Evolutionary conservation across 1,140 invertebrate genomes (phyloP).

Genomic region (Eufriesea mexicana): DNA sequence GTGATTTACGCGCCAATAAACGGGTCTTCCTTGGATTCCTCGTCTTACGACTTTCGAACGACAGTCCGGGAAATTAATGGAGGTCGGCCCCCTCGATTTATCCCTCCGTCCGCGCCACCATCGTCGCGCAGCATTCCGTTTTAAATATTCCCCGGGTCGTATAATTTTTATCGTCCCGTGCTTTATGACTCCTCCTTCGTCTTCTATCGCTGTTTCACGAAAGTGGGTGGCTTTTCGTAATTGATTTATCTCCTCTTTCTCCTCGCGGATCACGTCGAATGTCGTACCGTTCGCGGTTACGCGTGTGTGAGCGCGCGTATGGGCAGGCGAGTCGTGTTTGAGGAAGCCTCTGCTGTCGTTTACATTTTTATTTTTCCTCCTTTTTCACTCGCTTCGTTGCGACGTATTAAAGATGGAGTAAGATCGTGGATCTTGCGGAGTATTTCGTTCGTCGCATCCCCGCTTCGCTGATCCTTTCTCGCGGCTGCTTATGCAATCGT

Average conservation of each 20-base stretch:
- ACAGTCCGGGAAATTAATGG: constrained; percentile 24
- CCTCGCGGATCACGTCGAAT: too few relatives aligned
- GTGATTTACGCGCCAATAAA: constrained; percentile 18
- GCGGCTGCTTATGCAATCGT: constrained; percentile 41
- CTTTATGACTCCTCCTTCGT: not conserved
- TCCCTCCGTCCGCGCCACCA: constrained; percentile 26
- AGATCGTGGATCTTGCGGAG: not conserved
- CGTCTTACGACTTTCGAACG: constrained; percentile 12
- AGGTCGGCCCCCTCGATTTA: constrained; percentile 26
- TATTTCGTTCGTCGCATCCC: constrained; percentile 2
- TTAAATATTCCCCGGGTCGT: constrained; percentile 4
- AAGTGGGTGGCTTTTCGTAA: not conserved
- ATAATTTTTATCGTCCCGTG: constrained; percentile 13
- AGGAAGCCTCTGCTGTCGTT: too few relatives aligned
- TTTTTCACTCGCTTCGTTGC: too few relatives aligned
- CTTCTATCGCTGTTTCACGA: not conserved
- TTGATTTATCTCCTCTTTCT: not conserved
- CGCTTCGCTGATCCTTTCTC: constrained; percentile 38
- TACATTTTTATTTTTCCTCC: too few relatives aligned
- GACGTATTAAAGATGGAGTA: too few relatives aligned
- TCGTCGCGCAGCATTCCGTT: constrained; percentile 20
- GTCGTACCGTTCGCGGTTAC: too few relatives aligned
- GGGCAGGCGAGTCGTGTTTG: too few relatives aligned
- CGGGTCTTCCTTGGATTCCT: not conserved
- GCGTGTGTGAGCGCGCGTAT: too few relatives aligned